Evolutionary conservation across 2,797 vertebrate species (phyloP), one percentile per base, ranked within the genome.

Genomic region (Epinephelus coioides): DNA sequence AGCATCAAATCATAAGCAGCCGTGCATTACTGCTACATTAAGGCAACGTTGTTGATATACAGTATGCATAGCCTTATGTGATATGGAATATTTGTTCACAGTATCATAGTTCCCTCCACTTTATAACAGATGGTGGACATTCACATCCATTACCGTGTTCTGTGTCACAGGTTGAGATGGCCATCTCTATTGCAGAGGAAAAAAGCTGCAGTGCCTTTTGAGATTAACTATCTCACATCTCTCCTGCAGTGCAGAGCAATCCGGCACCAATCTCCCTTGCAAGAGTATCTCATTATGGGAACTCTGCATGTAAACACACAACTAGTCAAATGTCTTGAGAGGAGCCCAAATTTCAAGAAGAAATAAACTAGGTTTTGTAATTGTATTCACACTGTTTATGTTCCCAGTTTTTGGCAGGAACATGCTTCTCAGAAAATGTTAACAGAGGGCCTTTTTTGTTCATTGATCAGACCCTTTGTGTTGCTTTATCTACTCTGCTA

Each of bases 191-290:
- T 40, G 70, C 44, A 14, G 34, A 44, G 46, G n/a, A 40, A 19
- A 38, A 82, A 78, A 19, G 64, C 84, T 61, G 72, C 74, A 47
- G 63, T 15, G 69, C 44, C 66, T 79, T 73, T 63, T 74, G 53
- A 79, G 69, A 78, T 82, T 25, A 38, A 46, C 66, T 51, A 57
- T 78, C 68, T 79, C 68, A 64, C 59, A 69, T 79, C 40, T 82
- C 68, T 56, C 73, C 79, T 83, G 83, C 70, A 75, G 25, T 69
- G 74, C 76, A 69, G 27, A 69, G 57, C 62, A 77, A 81, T 56
- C 71, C 8, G 2, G 25, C 62, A 38, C 27, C 44, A 61, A 15
- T 61, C 55, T 55, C 50, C 66, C 40, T 27, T 34, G 27, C 55
- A 78, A 57, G 46, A 82, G 23, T n/a, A 67, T 75, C 61, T 79